phyloP scores from a whole-genome alignment of 2,797 vertebrate species.

The Pyrocephalus nanus region DNA sequence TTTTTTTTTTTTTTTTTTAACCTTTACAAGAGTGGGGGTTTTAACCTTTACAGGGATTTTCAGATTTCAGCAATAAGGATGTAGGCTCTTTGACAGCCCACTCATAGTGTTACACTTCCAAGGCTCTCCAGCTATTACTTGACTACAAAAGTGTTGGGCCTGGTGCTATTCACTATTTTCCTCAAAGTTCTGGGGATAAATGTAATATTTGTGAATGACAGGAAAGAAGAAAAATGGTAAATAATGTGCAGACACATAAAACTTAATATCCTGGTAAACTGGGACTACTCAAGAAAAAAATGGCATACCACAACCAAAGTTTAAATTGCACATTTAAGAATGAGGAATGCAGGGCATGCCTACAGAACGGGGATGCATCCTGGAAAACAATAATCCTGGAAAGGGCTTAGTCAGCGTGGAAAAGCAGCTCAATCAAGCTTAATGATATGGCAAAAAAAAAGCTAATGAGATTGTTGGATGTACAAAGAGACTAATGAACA shows the following conservation, averaged over 20 bases:
- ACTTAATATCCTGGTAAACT: not conserved
- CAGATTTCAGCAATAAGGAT: not conserved
- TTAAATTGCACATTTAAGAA: not conserved
- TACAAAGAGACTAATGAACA: constrained; percentile 46
- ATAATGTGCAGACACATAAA: not conserved
- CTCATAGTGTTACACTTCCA: not conserved
- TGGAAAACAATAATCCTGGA: constrained; percentile 42
- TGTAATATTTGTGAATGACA: not conserved
- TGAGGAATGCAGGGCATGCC: not conserved
- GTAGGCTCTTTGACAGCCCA: not conserved
- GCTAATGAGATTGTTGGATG: constrained; percentile 50
- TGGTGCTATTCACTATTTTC: not conserved
- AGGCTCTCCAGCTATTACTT: not conserved
- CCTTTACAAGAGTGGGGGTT: not conserved
- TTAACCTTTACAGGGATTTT: not conserved
- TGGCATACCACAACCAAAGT: not conserved
- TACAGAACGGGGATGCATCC: not conserved
- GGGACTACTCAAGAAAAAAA: not conserved
- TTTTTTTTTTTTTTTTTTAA: not conserved
- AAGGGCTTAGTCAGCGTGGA: constrained; percentile 40
- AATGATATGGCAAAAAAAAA: constrained; percentile 47
- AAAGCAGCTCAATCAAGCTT: constrained; percentile 56
- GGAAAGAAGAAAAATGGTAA: not conserved
- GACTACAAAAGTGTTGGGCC: not conserved
- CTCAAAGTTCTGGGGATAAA: not conserved